phyloP scores from a whole-genome alignment of 2,113 vertebrate genomes.

The Sinocyclocheilus grahami region DNA sequence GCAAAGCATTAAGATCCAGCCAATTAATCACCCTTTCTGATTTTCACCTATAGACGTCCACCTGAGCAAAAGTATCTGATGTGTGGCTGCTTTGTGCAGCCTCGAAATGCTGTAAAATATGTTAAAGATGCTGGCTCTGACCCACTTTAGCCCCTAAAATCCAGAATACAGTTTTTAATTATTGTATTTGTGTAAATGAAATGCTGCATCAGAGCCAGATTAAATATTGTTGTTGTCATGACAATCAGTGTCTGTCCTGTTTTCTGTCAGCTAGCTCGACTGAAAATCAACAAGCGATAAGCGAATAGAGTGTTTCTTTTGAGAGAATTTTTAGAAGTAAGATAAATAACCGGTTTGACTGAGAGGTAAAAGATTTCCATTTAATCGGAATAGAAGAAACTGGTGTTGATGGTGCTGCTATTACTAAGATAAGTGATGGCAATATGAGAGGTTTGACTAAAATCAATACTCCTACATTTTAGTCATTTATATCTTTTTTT shows the following conservation, averaged over 20 bases:
- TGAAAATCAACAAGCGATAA: background rate
- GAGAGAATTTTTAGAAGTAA: background rate
- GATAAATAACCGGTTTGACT: background rate
- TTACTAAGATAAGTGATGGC: background rate
- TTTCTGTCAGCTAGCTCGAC: background rate
- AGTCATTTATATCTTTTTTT: no score
- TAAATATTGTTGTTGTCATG: background rate
- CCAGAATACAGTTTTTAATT: background rate
- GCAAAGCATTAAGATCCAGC: constrained; percentile 11
- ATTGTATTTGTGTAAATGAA: background rate
- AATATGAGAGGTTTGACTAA: background rate
- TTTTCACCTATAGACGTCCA: constrained; percentile 17
- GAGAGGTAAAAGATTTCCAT: background rate
- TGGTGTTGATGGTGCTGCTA: background rate
- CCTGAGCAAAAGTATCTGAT: constrained; percentile 11
- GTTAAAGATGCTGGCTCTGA: background rate
- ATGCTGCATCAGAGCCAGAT: background rate
- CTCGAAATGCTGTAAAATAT: background rate
- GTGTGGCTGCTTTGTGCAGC: background rate
- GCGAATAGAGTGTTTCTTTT: background rate
- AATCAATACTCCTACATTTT: background rate
- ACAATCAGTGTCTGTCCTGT: background rate
- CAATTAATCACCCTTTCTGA: constrained; percentile 43
- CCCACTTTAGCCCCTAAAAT: background rate
- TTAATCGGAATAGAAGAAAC: background rate